Percentiles rank a stretch among this genome's conserved stretches.
phyloP scores from a whole-genome alignment of 1,140 invertebrate genomes.

The Halyomorpha halys region DNA sequence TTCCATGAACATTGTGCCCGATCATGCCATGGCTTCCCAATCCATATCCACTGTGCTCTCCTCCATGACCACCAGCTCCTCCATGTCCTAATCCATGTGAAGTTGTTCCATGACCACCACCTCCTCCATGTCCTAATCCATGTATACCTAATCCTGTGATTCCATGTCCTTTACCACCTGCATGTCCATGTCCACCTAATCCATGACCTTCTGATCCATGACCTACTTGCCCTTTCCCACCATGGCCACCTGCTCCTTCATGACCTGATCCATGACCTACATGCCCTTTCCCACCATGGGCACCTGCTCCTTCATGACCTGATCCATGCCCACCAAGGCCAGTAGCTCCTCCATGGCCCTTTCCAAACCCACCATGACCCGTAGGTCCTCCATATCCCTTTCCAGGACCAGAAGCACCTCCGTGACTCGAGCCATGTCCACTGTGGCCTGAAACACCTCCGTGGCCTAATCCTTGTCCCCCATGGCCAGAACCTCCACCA shows the following conservation, averaged over 20 bases:
- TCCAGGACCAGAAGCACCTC: not conserved
- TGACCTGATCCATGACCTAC: not conserved
- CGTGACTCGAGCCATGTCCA: not conserved
- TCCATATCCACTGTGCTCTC: no score
- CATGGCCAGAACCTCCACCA: not conserved
- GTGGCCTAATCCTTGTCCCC: not conserved
- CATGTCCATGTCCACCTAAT: not conserved
- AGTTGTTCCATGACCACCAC: not conserved
- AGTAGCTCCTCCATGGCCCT: not conserved
- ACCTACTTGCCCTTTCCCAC: not conserved
- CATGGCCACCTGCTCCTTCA: not conserved
- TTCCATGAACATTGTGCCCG: not conserved
- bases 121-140: not conserved
- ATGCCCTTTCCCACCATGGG: not conserved
- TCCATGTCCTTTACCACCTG: not conserved
- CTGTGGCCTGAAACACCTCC: not conserved
- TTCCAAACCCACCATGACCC: not conserved
- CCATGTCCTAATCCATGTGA: no score
- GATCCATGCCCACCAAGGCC: not conserved
- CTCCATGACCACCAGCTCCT: no score
- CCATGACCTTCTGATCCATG: not conserved
- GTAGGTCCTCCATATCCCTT: not conserved
- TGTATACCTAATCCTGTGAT: no score
- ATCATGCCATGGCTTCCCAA: not conserved
- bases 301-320: not conserved